Evolutionary conservation across 37 sponge, comb jelly and placozoan species (phyloP).

Genomic region (Aplysina aerophoba): DNA sequence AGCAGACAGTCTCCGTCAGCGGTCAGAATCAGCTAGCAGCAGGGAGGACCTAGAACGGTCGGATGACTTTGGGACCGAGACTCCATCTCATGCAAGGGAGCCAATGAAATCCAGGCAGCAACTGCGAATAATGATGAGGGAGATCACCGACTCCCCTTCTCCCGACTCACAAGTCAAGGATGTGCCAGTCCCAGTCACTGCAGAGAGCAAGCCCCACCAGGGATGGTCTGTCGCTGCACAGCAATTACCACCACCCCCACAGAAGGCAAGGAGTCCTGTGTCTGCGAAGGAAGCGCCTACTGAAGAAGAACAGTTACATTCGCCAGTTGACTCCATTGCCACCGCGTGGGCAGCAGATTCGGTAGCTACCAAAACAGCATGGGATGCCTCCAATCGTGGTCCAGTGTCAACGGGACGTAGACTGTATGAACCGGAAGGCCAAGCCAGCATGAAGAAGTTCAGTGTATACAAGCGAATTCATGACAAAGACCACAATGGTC

Average conservation of each 20-base stretch:
- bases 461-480: constrained; percentile 8
- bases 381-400: constrained; percentile 52
- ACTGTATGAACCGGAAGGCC: constrained; percentile 82
- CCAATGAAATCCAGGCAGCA: constrained; percentile 4
- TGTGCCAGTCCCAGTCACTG: not conserved
- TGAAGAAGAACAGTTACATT: not conserved
- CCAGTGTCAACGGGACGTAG: constrained; percentile 48
- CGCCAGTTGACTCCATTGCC: not conserved
- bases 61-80: not conserved
- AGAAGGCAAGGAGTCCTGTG: not conserved
- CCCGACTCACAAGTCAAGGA: constrained; percentile 15
- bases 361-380: constrained; percentile 18
- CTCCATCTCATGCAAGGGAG: not conserved
- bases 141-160: not conserved
- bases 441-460: constrained; percentile 69
- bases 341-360: not conserved
- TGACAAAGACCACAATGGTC: not conserved
- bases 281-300: not conserved
- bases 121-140: constrained; percentile 23
- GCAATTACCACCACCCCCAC: not conserved
- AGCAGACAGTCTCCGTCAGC: not conserved
- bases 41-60: not conserved
- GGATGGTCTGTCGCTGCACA: constrained; percentile 13
- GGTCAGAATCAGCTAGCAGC: constrained; percentile 1
- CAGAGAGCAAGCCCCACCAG: constrained; percentile 6